phyloP scores from a whole-genome alignment of 2,797 vertebrate species.

The Neosilurus hyrtlii region DNA sequence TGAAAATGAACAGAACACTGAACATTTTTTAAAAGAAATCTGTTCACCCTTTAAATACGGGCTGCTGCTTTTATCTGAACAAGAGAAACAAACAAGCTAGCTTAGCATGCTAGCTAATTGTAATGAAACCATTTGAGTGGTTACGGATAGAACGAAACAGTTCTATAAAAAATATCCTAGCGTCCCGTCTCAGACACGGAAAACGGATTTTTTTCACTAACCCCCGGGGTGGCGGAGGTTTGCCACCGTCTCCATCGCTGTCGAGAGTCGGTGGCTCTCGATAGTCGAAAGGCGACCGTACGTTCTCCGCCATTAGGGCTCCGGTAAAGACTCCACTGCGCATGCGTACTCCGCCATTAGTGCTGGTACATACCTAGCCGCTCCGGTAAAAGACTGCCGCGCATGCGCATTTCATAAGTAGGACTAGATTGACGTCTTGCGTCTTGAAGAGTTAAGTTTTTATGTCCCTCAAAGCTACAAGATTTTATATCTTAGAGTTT shows the following conservation, averaged over 20 bases:
- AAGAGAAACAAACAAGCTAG: slow-evolving; percentile 57
- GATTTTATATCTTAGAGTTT: background rate
- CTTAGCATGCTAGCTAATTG: slow-evolving; percentile 64
- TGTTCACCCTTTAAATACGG: background rate
- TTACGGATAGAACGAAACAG: background rate
- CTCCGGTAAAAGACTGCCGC: slow-evolving; percentile 63
- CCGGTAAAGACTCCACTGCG: slow-evolving; percentile 57
- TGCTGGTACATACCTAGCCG: slow-evolving; percentile 28
- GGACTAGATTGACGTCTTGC: slow-evolving; percentile 24
- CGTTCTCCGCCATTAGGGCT: slow-evolving; percentile 82
- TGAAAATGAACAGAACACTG: background rate
- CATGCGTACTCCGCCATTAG: slow-evolving; percentile 29
- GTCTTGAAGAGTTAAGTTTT: background rate
- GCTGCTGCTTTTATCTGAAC: slow-evolving; percentile 9
- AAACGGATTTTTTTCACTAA: slow-evolving; percentile 60
- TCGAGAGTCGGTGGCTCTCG: slow-evolving; percentile 82
- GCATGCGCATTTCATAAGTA: slow-evolving; percentile 65
- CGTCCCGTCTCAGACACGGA: background rate
- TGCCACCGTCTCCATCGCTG: slow-evolving; percentile 81
- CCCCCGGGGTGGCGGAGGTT: slow-evolving; percentile 75
- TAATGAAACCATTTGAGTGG: slow-evolving; percentile 26
- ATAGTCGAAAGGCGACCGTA: slow-evolving; percentile 82
- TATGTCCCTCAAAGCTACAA: background rate
- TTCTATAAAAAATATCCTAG: background rate
- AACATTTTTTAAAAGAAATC: background rate